Conservation (phyloP, 2,797 vertebrate species). For the Falco columbarius region DNA sequence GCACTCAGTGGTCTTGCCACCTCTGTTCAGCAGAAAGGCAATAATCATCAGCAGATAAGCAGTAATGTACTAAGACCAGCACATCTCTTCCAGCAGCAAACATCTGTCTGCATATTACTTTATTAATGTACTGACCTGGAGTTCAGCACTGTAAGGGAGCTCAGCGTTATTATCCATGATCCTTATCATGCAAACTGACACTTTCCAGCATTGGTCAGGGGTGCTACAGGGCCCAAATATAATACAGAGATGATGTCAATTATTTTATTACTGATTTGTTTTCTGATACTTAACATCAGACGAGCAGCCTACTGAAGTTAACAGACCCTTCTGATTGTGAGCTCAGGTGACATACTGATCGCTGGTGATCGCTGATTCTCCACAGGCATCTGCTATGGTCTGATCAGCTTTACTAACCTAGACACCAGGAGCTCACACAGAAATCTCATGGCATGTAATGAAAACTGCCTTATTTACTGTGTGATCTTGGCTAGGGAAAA, state of each 20-base stretch:
- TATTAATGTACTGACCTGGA: neutral
- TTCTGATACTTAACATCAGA: neutral
- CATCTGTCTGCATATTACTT: neutral
- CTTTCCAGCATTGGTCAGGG: neutral
- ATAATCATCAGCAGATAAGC: slow-evolving; percentile 7
- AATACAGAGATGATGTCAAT: neutral
- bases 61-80: neutral
- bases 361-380: neutral
- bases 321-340: neutral
- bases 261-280: neutral
- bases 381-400: neutral
- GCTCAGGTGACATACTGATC: neutral
- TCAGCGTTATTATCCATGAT: neutral
- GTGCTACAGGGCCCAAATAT: neutral
- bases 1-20: neutral
- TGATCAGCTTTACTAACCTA: neutral
- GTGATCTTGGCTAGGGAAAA: neutral
- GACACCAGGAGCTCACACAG: neutral
- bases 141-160: neutral
- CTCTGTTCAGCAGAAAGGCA: neutral
- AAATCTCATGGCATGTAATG: neutral
- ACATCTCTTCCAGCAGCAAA: neutral
- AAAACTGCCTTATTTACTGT: neutral
- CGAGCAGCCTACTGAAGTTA: neutral
- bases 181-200: neutral